Conservation (phyloP, 1,140 invertebrate genomes). For the Scaptodrosophila lebanonensis region DNA sequence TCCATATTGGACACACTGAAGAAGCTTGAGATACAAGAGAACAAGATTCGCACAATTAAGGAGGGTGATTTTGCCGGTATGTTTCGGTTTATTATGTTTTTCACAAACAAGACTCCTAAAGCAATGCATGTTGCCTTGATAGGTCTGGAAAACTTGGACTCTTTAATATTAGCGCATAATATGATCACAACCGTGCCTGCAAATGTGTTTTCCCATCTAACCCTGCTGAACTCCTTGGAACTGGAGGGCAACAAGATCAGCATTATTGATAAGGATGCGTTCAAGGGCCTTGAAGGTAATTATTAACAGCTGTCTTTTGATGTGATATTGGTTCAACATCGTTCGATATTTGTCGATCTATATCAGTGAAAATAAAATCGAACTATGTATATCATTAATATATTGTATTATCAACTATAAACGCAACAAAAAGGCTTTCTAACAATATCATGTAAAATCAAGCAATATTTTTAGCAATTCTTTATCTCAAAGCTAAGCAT, state of each 20-base stretch:
- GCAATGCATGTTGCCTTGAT: too few relatives aligned
- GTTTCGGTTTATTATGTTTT: too few relatives aligned
- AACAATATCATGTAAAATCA: too few relatives aligned
- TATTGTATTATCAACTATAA: too few relatives aligned
- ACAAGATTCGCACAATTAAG: constrained; percentile 85
- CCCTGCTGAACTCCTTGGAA: constrained; percentile 88
- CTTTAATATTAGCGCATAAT: constrained; percentile 90
- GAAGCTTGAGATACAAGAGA: constrained; percentile 92
- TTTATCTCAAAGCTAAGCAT: too few relatives aligned
- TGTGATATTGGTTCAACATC: too few relatives aligned
- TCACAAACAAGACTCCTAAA: too few relatives aligned
- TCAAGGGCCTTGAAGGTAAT: constrained; percentile 89
- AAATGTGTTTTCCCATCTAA: constrained; percentile 88
- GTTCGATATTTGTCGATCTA: too few relatives aligned
- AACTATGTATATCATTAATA: too few relatives aligned
- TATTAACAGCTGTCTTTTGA: not conserved
- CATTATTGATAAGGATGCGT: constrained; percentile 88
- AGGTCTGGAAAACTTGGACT: constrained; percentile 89
- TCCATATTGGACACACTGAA: constrained; percentile 87
- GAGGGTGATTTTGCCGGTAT: constrained; percentile 91
- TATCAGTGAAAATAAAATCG: too few relatives aligned
- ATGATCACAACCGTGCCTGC: constrained; percentile 86
- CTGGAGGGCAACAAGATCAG: constrained; percentile 90
- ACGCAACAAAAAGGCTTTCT: too few relatives aligned
- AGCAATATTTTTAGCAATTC: too few relatives aligned